Evolutionary conservation across 2,113 vertebrate species (phyloP).

Genomic region (Otolemur garnettii): DNA sequence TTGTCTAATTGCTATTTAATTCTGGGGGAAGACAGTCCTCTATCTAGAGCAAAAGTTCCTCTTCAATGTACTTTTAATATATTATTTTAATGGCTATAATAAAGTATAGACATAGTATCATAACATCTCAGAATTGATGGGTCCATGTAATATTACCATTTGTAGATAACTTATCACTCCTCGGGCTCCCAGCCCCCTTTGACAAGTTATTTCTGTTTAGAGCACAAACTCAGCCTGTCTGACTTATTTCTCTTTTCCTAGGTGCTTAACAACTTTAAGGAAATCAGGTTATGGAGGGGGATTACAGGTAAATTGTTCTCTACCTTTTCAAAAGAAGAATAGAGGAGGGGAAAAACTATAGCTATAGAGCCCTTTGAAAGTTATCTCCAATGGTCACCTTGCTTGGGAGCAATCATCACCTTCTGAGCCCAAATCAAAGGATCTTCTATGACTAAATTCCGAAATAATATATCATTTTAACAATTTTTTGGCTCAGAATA

Average conservation of each 20-base stretch:
- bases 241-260: slow-evolving; percentile 17
- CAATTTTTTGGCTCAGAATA: slow-evolving; percentile 58
- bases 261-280: not conserved
- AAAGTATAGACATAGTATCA: not conserved
- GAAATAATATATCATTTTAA: slow-evolving; percentile 60
- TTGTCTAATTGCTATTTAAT: not conserved
- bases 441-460: not conserved
- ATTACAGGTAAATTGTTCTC: not conserved
- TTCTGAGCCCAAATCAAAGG: slow-evolving; percentile 56
- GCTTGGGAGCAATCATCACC: not conserved
- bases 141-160: not conserved
- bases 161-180: not conserved
- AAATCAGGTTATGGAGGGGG: not conserved
- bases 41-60: not conserved
- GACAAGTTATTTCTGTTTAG: not conserved
- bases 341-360: not conserved
- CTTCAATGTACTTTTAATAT: not conserved
- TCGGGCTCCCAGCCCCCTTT: not conserved
- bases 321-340: slow-evolving; percentile 45
- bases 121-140: not conserved
- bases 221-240: not conserved
- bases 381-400: not conserved
- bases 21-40: not conserved
- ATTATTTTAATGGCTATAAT: not conserved
- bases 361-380: not conserved